phyloP scores from a whole-genome alignment of 2,113 vertebrate genomes.

The Chionis minor region DNA sequence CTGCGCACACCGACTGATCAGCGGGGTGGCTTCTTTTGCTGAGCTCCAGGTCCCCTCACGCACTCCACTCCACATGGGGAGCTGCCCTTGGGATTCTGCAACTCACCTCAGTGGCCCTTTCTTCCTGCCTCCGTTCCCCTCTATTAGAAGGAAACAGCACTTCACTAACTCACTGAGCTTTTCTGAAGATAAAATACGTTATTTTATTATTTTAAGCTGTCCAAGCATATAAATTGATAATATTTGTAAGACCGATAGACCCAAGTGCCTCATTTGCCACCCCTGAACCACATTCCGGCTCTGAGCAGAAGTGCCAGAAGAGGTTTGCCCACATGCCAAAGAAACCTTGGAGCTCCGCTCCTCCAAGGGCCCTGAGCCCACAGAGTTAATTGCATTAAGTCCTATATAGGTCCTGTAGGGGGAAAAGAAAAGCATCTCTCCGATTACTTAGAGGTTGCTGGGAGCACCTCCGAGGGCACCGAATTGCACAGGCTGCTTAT shows the following conservation, averaged over 20 bases:
- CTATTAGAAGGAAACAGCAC: neutral
- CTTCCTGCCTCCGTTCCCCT: neutral
- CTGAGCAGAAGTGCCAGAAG: neutral
- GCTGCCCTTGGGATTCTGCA: fast-evolving
- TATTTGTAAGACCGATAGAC: neutral
- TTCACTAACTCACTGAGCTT: neutral
- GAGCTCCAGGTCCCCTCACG: neutral
- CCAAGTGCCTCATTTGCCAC: neutral
- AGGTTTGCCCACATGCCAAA: neutral
- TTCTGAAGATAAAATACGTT: neutral
- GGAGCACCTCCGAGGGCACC: neutral
- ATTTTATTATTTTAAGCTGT: neutral
- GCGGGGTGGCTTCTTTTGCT: fast-evolving
- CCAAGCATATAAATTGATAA: neutral
- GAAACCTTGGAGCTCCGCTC: neutral
- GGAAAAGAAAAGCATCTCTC: neutral
- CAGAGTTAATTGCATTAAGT: neutral
- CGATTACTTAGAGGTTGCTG: neutral
- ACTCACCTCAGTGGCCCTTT: fast-evolving
- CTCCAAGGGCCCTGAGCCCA: fast-evolving
- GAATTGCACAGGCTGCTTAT: neutral
- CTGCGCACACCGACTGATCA: fast-evolving
- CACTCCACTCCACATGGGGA: fast-evolving
- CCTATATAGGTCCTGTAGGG: neutral
- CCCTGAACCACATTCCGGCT: neutral